phyloP scores from a whole-genome alignment of 2,797 vertebrate genomes.

The Botia almorhae region DNA sequence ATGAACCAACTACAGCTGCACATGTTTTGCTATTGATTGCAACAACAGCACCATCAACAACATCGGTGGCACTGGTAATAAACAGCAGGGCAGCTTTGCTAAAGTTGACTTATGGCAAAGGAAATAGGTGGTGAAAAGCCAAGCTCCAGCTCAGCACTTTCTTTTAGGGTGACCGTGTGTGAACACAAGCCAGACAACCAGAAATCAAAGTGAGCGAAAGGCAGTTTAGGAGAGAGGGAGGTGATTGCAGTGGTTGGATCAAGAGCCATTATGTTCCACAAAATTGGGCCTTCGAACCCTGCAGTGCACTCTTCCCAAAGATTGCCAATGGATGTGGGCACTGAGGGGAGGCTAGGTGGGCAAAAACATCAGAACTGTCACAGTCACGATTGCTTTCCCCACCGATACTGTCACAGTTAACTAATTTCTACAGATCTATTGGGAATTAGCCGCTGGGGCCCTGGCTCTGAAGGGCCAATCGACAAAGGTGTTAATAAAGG shows the following conservation, averaged over 20 bases:
- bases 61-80: neutral
- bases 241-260: conserved; percentile 60
- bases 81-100: conserved; percentile 44
- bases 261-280: conserved; percentile 57
- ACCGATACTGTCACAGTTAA: conserved; percentile 41
- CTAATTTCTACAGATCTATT: conserved; percentile 59
- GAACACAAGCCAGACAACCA: conserved; percentile 17
- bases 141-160: conserved; percentile 40
- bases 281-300: conserved; percentile 54
- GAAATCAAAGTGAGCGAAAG: conserved; percentile 50
- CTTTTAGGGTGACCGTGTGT: conserved; percentile 23
- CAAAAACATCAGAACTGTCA: too few relatives aligned
- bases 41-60: conserved; percentile 19
- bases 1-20: conserved; percentile 1
- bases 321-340: conserved; percentile 35
- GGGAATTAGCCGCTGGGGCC: conserved; percentile 54
- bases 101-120: conserved; percentile 38
- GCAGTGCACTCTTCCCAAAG: conserved; percentile 48
- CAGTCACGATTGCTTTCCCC: too few relatives aligned
- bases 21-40: conserved; percentile 34
- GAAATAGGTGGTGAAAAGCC: conserved; percentile 41
- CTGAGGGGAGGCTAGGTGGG: conserved; percentile 20
- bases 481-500: conserved; percentile 54
- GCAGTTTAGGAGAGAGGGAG: conserved; percentile 15
- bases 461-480: conserved; percentile 32